These are phyloP conservation scores for Nomada lathburiana DNA, from an alignment of 2,888 invertebrate genomes.

Conservation along the genomic window DNA sequence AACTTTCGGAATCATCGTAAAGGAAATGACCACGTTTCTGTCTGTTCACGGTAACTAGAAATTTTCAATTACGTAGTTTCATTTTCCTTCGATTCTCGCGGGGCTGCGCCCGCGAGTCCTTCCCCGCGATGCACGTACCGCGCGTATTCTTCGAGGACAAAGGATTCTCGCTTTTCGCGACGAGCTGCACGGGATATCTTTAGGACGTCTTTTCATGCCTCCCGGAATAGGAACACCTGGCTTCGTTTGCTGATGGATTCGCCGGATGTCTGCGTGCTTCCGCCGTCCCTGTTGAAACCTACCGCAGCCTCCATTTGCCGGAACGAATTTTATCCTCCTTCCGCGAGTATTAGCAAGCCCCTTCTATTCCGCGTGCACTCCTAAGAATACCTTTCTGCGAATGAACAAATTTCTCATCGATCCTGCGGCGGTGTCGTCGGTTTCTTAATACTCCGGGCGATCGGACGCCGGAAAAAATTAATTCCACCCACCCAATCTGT, in stretches of 20 bases:
- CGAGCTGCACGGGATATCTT: conserved; percentile 11
- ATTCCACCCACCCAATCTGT: conserved; percentile 14
- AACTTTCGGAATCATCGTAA: neutral
- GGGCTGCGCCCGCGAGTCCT: neutral
- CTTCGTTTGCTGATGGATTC: conserved; percentile 33
- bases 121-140: neutral
- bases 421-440: conserved; percentile 5
- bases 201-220: conserved; percentile 13
- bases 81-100: conserved; percentile 21
- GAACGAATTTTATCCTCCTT: neutral
- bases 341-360: neutral
- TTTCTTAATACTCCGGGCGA: conserved; percentile 9
- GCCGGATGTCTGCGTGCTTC: conserved; percentile 9
- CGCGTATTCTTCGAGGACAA: conserved; percentile 25
- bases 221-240: conserved; percentile 40
- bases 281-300: neutral
- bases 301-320: conserved; percentile 10
- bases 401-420: conserved; percentile 2
- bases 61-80: conserved; percentile 38
- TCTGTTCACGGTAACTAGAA: neutral
- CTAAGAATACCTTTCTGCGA: conserved; percentile 16
- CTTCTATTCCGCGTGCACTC: neutral
- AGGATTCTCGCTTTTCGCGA: conserved; percentile 9
- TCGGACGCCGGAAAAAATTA: conserved; percentile 27
- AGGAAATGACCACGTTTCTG: conserved; percentile 1